These are phyloP conservation scores for Chironex yamaguchii DNA, from an alignment of 30 jellyfish, hydroid and myxozoan species.

Conservation along the genomic window DNA sequence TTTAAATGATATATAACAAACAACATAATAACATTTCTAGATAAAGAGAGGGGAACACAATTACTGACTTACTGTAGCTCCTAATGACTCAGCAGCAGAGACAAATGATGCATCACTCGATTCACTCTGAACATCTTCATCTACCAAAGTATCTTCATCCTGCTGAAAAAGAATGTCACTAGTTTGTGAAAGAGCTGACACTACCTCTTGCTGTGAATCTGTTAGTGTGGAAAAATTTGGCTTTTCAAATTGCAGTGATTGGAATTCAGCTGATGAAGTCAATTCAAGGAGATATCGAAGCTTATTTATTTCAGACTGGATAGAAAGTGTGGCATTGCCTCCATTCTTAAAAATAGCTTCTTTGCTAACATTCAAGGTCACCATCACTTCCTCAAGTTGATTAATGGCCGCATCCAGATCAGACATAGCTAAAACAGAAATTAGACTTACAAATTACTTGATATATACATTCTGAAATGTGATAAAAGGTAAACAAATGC, in stretches of 20 bases:
- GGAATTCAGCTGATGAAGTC: background rate
- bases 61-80: background rate
- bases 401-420: background rate
- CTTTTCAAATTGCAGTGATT: background rate
- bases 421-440: background rate
- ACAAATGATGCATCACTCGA: conserved; percentile 88
- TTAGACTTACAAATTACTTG: no score
- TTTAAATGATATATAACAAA: no score
- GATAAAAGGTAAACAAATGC: no score
- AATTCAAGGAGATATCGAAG: background rate
- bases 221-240: background rate
- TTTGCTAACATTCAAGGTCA: background rate
- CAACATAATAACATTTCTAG: no score
- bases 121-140: conserved; percentile 36
- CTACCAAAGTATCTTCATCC: background rate
- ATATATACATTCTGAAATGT: no score
- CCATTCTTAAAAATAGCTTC: background rate
- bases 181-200: background rate
- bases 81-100: conserved; percentile 92
- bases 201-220: background rate
- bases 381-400: background rate
- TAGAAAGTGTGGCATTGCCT: background rate
- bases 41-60: background rate
- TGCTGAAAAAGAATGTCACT: background rate
- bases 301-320: background rate